Evolutionary conservation across 2,888 invertebrate genomes (phyloP).

Genomic region (Xanthorhoe spadicearia): DNA sequence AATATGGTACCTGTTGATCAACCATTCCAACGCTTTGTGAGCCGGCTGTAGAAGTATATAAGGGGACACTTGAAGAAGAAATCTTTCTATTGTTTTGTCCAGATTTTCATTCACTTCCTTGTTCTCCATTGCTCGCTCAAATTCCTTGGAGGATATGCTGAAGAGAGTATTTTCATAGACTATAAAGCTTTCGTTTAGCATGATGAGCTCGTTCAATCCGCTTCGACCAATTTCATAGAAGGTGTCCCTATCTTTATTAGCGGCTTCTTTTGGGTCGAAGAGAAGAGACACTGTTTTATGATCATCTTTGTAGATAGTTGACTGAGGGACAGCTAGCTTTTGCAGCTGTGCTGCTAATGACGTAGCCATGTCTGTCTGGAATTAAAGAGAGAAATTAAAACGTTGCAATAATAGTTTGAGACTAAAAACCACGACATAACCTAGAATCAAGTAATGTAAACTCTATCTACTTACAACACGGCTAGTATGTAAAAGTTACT

Average conservation of each 20-base stretch:
- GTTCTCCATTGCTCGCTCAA: constrained; percentile 92
- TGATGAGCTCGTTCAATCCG: constrained; percentile 93
- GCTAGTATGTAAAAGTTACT: neutral
- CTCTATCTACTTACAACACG: neutral
- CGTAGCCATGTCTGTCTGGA: constrained; percentile 77
- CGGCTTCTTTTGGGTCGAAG: constrained; percentile 96
- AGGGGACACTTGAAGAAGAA: constrained; percentile 93
- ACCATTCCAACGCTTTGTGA: constrained; percentile 97
- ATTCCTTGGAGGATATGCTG: constrained; percentile 88
- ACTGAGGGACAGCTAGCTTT: constrained; percentile 90
- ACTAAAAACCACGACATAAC: neutral
- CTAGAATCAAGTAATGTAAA: neutral
- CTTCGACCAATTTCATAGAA: constrained; percentile 94
- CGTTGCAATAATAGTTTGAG: too few species aligned
- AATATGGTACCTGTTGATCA: constrained; percentile 94
- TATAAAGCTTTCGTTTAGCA: constrained; percentile 89
- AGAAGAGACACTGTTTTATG: constrained; percentile 92
- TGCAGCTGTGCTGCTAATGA: constrained; percentile 92
- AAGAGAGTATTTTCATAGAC: constrained; percentile 92
- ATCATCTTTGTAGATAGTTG: constrained; percentile 86
- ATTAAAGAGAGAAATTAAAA: neutral
- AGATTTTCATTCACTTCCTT: constrained; percentile 90
- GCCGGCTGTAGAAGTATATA: constrained; percentile 93
- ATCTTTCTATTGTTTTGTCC: constrained; percentile 90
- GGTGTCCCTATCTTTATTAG: constrained; percentile 92